These are phyloP conservation scores for Agrochola lota DNA, from an alignment of 2,888 invertebrate genomes.

Conservation along the genomic window DNA sequence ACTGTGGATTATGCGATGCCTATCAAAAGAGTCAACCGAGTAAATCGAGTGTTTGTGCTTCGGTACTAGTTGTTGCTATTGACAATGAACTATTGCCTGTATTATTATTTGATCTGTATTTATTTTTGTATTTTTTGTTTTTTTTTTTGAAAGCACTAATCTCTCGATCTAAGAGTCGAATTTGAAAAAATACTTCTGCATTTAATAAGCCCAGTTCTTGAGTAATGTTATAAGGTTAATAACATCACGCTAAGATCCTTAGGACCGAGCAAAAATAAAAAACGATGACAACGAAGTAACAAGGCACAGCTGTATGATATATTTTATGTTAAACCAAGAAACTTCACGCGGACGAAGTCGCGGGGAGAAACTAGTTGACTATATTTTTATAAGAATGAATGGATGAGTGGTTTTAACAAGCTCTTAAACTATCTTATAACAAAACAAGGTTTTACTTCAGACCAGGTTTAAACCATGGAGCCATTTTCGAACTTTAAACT, in stretches of 20 bases:
- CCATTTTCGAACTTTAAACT: neutral
- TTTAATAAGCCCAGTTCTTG: neutral
- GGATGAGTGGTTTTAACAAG: too few species aligned
- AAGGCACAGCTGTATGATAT: too few species aligned
- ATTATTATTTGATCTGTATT: too few species aligned
- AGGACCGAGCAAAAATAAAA: neutral
- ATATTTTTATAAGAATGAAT: too few species aligned
- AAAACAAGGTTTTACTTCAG: neutral
- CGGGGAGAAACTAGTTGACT: too few species aligned
- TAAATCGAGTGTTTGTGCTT: constrained; percentile 24
- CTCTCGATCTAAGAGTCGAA: neutral
- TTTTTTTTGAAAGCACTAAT: too few species aligned
- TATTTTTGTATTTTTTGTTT: too few species aligned
- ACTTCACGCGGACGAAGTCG: too few species aligned
- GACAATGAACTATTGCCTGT: neutral
- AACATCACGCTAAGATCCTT: neutral
- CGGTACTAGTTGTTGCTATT: neutral
- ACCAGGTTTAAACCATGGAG: neutral
- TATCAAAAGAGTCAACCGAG: constrained; percentile 30
- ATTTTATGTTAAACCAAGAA: too few species aligned
- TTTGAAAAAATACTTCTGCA: neutral
- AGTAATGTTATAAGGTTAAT: neutral
- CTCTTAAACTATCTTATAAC: neutral
- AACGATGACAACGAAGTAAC: neutral
- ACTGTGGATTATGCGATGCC: constrained; percentile 19